phyloP scores from a whole-genome alignment of 2,888 invertebrate species.

The Sinopyrophorus schimmeli region DNA sequence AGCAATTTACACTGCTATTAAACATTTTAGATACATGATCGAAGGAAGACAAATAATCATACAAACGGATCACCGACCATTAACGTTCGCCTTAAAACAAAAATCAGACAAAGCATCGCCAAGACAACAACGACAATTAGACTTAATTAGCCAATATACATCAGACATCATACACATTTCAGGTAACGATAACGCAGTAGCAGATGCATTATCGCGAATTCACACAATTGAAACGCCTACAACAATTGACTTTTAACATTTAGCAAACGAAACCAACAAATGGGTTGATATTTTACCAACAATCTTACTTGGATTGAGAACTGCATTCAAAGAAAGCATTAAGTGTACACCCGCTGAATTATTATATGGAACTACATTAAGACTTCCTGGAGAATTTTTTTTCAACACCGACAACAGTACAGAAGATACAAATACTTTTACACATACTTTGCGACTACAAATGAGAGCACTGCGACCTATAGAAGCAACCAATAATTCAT shows the following conservation, averaged over 20 bases:
- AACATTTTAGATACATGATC: constrained; percentile 38
- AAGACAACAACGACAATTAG: constrained; percentile 45
- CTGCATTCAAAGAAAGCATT: constrained; percentile 32
- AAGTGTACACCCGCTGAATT: constrained; percentile 16
- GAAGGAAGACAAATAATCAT: constrained; percentile 39
- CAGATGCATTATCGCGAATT: constrained; percentile 41
- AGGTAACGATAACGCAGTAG: constrained; percentile 44
- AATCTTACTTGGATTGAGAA: constrained; percentile 36
- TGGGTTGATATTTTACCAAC: constrained; percentile 31
- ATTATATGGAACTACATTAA: constrained; percentile 15
- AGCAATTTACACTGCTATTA: constrained; percentile 24
- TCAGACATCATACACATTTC: constrained; percentile 44
- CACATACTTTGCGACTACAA: too few species aligned
- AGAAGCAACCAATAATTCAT: constrained; percentile 3
- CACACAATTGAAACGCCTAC: constrained; percentile 21
- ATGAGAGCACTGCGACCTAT: constrained; percentile 14
- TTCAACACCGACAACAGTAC: neutral
- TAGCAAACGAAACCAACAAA: constrained; percentile 10
- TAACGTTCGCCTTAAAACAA: constrained; percentile 42
- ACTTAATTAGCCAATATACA: constrained; percentile 47
- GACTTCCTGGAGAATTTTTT: constrained; percentile 7
- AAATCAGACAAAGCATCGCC: constrained; percentile 43
- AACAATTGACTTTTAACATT: too few species aligned
- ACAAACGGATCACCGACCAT: too few species aligned
- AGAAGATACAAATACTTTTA: neutral